Evolutionary conservation across 2,113 vertebrate genomes (phyloP), one percentile per base, ranked within the genome.

Genomic region (Seriola quinqueradiata): DNA sequence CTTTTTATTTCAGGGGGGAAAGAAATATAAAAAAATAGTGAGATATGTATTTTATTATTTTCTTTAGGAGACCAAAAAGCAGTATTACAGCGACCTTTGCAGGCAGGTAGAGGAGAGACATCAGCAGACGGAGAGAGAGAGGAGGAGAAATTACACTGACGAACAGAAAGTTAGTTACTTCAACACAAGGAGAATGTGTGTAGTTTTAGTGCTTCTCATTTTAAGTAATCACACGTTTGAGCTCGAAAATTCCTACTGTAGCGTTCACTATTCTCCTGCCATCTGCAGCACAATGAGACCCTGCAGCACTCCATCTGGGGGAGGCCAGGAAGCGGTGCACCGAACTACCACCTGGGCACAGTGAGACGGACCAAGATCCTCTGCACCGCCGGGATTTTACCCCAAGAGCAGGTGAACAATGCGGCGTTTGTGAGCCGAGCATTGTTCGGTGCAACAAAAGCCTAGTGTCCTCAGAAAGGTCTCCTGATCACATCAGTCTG

Each of bases 371-470:
- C 36, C 61, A 70, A 2, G n/a, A 67, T 40, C 61, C 81, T 75
- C 5, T 8, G 10, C 42, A 13, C 9, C 0, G 58, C 81, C 3
- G 70, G 70, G 57, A 82, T 83, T 59, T 52, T 75, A 36, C 63
- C 63, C 52, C 87, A 76, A 36, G 71, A 82, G 61, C 88, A 92
- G 91, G 86, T 91, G 70, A 23, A 86, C 81, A 85, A 77, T 52
- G 75, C 54, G 3, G 12, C 19, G 32, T 67, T 68, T 42, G 63
- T 76, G 19, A 17, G 21, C 36, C 1, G 0, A 19, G 58, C 69
- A 64, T 81, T 86, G 80, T 79, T 84, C 52, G 5, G 0, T 13
- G 1, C 38, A 82, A 87, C 89, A 86, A 86, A 77, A 68, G 71
- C 67, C 25, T 2, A 74, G 64, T 89, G 84, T 89, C 1, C 32